Conservation (phyloP, 1,140 invertebrate genomes). For the Pollicipes pollicipes region DNA sequence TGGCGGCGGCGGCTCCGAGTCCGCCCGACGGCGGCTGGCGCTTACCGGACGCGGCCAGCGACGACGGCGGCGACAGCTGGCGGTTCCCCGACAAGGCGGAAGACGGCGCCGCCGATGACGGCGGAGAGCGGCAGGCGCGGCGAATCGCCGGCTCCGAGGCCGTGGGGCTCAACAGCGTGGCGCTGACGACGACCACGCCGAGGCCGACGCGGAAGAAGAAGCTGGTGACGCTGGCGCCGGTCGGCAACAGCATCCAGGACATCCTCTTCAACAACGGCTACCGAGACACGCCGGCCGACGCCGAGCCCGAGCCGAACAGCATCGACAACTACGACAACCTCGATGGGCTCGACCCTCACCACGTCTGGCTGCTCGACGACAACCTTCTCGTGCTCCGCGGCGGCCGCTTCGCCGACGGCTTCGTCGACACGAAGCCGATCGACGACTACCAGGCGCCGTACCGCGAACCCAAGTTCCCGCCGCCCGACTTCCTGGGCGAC, state of each 20-base stretch:
- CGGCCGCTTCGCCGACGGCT: conserved; percentile 37
- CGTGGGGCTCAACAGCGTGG: background rate
- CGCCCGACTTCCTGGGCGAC: conserved; percentile 42
- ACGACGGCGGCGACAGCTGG: background rate
- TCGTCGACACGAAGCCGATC: conserved; percentile 42
- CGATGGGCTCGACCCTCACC: conserved; percentile 59
- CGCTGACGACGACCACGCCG: background rate
- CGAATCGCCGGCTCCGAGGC: background rate
- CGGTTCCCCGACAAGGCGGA: background rate
- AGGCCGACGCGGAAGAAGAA: background rate
- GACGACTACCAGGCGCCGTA: conserved; percentile 59
- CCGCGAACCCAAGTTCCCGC: conserved; percentile 41
- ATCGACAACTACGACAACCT: conserved; percentile 34
- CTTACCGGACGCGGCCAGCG: background rate
- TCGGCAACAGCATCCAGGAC: conserved; percentile 2
- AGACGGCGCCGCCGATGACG: background rate
- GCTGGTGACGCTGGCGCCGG: background rate
- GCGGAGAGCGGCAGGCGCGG: background rate
- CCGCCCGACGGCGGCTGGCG: background rate
- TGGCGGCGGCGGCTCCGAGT: background rate
- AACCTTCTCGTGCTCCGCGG: conserved; percentile 65
- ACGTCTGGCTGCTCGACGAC: conserved; percentile 76
- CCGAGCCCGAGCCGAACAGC: background rate
- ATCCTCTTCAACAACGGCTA: conserved; percentile 3
- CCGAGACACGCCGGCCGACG: background rate